Base-by-base conservation (phyloP, 2,797 vertebrate species). In the Falco naumanni region DNA sequence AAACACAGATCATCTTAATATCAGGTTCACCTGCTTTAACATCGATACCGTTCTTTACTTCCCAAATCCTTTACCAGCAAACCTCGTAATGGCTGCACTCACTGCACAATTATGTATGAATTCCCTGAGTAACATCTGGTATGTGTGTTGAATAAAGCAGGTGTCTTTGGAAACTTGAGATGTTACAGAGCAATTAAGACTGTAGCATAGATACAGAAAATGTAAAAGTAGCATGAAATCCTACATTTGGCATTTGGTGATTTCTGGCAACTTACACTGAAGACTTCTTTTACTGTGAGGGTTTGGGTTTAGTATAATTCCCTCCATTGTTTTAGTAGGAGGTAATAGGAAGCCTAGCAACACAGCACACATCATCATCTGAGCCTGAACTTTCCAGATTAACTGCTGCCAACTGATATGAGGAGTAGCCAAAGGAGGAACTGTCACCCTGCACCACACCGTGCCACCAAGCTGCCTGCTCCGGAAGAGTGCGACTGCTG, bases 401-500 rank as follows among this genome's bases (percentile, higher is more conserved):
- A 86, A 48, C 31, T 66, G 28, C 37, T 83, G 43, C 39, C 31
- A 39, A 45, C 13, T 64, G 47, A 75, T 26, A 50, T 1, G 13
- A 76, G 69, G 45, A 20, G 4, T 41, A 60, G 57, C 3, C 34
- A 41, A 53, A 61, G 33, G 37, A 71, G 8, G 48, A 87, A 13
- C 19, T 51, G 43, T 37, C 24, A 54, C 7, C 12, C 26, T 39
- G 51, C 47, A 59, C 34, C 21, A 7, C 0, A 0, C 4, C 0
- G 4, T 45, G 75, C 64, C 80, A 34, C 63, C 63, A 66, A 77
- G 43, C 39, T 0, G 2, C 10, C 17, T 72, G 18, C 6, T 34
- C 20, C 18, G 6, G 11, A 26, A 45, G 41, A n/a, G 2, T 8
- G 3, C 13, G 13, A 26, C 33, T 72, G 45, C 48, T 57, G 20